Evolutionary conservation across 2,113 vertebrate species (phyloP), one percentile per base, ranked within the genome.

Genomic region (Hiodon tergisus): DNA sequence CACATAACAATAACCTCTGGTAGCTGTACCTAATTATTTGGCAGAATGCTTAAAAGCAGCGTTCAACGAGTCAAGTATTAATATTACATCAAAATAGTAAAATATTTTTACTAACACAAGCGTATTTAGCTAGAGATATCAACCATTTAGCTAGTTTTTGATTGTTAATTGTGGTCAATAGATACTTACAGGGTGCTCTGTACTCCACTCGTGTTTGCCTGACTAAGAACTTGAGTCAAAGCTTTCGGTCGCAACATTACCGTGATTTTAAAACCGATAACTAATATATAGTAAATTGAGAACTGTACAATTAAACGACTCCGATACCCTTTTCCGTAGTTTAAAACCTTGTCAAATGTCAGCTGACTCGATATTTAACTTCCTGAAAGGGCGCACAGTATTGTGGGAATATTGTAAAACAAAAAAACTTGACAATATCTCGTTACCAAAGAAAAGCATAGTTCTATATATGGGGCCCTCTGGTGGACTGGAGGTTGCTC

Each of bases 101-200:
- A 31, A 31, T 31, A 31, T 31, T 31, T 31, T 31, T 31, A 31
- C 31, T 31, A 31, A 31, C 31, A 31, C 31, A 31, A 31, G 31
- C 31, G 31, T 31, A 31, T 31, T 31, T 31, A 31, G 31, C 2
- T 31, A 31, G 31, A 31, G 31, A 31, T 31, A 55, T 4, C n/a
- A 69, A 11, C 52, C 16, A 16, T 50, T 6, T 11, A 53, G 16
- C 48, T 54, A 48, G 6, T n/a, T 55, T n/a, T 55, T 1, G 31
- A 31, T 31, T 0, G 31, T 31, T 31, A 31, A 31, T 17, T 50
- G 50, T 17, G 7, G 58, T n/a, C 31, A 17, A 31, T 4, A 16
- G 11, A 8, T 84, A 94, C 96, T 98, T 84, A 98, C 97, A 98
- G 87, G 2, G 97, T 98, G 89, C 97, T 98, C 80, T 98, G 97